A percentile compares a stretch with the other conserved stretches of the same genome.
phyloP scores from a whole-genome alignment of 2,113 vertebrate species.

The Seriola aureovittata region DNA sequence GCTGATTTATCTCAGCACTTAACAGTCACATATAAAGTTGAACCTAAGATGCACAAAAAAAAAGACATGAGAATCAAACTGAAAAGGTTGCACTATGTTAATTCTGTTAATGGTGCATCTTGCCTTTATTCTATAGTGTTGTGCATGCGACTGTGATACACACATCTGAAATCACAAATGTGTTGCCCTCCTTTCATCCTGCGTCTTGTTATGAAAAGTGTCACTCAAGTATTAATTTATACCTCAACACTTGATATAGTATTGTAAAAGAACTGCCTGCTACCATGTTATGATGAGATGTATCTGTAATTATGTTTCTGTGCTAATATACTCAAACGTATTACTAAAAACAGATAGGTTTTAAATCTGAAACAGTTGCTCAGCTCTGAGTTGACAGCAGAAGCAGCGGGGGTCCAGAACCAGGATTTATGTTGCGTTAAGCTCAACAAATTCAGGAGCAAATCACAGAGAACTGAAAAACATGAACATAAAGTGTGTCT shows the following conservation, averaged over 20 bases:
- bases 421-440: background rate
- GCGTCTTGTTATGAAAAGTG: background rate
- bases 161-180: background rate
- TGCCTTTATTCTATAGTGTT: background rate
- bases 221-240: background rate
- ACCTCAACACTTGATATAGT: background rate
- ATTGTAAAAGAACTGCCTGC: background rate
- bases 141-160: background rate
- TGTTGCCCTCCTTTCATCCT: background rate
- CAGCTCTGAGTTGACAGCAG: conserved; percentile 14
- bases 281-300: background rate
- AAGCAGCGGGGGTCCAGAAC: conserved; percentile 25
- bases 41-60: background rate
- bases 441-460: conserved; percentile 5
- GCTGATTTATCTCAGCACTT: background rate
- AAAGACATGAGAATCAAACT: background rate
- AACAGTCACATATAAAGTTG: background rate
- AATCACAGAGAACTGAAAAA: conserved; percentile 2
- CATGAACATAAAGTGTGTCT: background rate
- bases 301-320: background rate
- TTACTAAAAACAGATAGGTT: background rate
- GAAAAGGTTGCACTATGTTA: background rate
- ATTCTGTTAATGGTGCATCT: background rate
- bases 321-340: background rate
- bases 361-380: background rate